Conservation (phyloP, 37 sponge, comb jelly and placozoan genomes). For the Oscarella lobularis region DNA sequence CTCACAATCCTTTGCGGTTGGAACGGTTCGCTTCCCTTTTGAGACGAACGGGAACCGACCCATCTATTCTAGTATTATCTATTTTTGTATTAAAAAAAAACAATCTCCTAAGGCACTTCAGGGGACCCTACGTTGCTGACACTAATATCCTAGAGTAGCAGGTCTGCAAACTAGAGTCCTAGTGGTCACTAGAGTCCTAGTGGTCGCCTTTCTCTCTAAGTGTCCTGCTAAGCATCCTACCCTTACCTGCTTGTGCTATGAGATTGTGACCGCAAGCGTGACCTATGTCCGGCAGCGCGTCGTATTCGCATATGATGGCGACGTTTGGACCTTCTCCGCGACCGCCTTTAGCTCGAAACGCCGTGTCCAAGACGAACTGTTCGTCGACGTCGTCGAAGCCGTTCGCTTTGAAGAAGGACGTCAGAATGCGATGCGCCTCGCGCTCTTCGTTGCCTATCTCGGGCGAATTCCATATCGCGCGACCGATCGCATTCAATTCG, state of each 20-base stretch:
- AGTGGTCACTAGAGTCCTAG: no score
- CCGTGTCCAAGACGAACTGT: not conserved
- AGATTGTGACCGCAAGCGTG: constrained; percentile 87
- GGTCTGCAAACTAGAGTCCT: no score
- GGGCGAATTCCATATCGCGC: not conserved
- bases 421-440: not conserved
- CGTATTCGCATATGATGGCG: constrained; percentile 71
- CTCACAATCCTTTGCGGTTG: no score
- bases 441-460: constrained; percentile 1
- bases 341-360: not conserved
- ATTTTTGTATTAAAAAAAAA: no score
- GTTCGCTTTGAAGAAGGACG: not conserved
- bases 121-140: no score
- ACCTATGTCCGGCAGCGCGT: constrained; percentile 77
- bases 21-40: no score
- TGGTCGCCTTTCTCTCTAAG: no score
- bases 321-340: constrained; percentile 25
- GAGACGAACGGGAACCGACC: no score
- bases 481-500: not conserved
- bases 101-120: no score
- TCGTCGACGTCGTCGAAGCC: not conserved
- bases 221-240: not conserved
- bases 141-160: no score
- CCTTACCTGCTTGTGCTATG: constrained; percentile 61
- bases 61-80: no score